Evolutionary conservation across 2,888 invertebrate genomes (phyloP).

Genomic region (Pachymerium ferrugineum): DNA sequence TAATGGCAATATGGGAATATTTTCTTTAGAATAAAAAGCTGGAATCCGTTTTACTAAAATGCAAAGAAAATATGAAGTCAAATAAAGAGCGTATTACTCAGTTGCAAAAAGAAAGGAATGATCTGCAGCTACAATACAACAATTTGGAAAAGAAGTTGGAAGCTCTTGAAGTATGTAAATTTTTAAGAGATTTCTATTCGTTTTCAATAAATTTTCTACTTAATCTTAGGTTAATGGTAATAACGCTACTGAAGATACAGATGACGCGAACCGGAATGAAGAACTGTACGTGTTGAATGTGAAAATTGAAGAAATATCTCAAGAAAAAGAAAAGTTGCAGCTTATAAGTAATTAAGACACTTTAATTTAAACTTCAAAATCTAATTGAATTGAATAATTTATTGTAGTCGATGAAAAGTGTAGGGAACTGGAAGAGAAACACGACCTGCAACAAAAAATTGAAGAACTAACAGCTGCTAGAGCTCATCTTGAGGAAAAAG

Average conservation of each 20-base stretch:
- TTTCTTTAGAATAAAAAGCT: not conserved
- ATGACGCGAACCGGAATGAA: not conserved
- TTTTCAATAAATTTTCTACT: no score
- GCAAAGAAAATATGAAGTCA: not conserved
- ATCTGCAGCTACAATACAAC: not conserved
- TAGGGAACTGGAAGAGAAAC: not conserved
- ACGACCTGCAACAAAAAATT: not conserved
- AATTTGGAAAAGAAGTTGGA: not conserved
- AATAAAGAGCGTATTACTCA: not conserved
- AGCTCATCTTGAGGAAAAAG: not conserved
- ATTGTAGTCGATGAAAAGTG: not conserved
- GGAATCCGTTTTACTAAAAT: not conserved
- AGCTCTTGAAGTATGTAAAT: not conserved
- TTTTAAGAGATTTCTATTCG: no score
- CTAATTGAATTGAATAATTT: not conserved
- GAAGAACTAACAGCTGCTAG: not conserved
- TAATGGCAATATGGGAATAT: no score
- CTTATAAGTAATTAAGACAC: not conserved
- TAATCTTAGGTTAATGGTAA: no score
- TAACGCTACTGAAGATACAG: no score
- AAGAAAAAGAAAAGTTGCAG: not conserved
- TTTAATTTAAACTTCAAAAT: not conserved
- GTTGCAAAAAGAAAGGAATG: not conserved
- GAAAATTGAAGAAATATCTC: not conserved
- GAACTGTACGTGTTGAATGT: not conserved